Percentiles rank a stretch among this genome's conserved stretches.
phyloP scores from a whole-genome alignment of 1,140 invertebrate genomes.

The Penaeus japonicus region DNA sequence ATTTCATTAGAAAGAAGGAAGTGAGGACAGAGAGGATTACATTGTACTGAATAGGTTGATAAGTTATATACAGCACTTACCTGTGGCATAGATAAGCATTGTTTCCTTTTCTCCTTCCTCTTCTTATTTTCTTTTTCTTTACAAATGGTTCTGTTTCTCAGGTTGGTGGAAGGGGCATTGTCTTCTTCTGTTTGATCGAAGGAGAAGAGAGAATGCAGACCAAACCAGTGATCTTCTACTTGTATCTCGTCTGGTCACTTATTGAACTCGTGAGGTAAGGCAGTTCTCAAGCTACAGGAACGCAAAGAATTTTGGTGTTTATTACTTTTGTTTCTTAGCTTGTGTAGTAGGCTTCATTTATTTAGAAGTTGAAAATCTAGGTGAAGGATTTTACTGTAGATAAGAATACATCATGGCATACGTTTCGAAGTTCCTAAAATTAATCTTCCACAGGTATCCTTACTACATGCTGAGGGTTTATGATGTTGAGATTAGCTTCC shows the following conservation, averaged over 20 bases:
- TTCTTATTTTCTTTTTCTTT: background rate
- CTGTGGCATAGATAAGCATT: too few relatives aligned
- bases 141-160: constrained; percentile 66
- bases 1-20: background rate
- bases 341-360: background rate
- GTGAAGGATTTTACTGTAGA: too few relatives aligned
- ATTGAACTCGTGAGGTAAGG: constrained; percentile 82
- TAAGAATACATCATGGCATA: too few relatives aligned
- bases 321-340: background rate
- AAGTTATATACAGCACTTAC: too few relatives aligned
- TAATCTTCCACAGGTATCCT: constrained; percentile 76
- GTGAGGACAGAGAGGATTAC: background rate
- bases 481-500: constrained; percentile 75
- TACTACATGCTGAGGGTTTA: constrained; percentile 87
- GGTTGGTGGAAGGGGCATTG: constrained; percentile 78
- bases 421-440: background rate
- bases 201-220: constrained; percentile 84
- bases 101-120: too few relatives aligned
- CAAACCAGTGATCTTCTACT: constrained; percentile 85
- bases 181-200: constrained; percentile 85
- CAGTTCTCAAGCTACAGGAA: background rate
- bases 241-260: constrained; percentile 82
- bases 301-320: background rate
- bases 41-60: too few relatives aligned
- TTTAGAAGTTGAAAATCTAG: too few relatives aligned